Percentiles rank a stretch among this genome's conserved stretches.
Conservation (phyloP, 2,113 vertebrate species). For the Corythornis cristatus region DNA sequence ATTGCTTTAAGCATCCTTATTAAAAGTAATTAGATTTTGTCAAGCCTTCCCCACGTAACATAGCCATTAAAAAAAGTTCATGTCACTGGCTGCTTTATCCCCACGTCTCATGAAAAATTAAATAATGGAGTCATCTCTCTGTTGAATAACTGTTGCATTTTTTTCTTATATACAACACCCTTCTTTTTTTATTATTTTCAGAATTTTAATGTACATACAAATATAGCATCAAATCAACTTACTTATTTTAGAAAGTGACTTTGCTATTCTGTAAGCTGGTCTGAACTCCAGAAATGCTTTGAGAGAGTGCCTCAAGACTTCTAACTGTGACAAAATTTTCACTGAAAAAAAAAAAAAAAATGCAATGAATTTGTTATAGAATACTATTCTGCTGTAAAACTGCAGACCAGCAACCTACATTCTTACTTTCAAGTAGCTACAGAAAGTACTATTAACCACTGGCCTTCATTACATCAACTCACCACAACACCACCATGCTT, state of each 20-base stretch:
- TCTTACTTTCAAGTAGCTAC: background rate
- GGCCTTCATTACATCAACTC: background rate
- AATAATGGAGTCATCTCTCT: background rate
- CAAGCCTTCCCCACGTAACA: conserved; percentile 24
- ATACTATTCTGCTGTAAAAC: background rate
- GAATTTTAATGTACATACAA: conserved; percentile 26
- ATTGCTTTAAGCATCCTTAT: conserved; percentile 11
- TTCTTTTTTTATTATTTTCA: background rate
- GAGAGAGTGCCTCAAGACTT: conserved; percentile 60
- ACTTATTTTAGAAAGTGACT: conserved; percentile 69
- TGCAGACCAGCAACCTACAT: background rate
- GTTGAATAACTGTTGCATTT: background rate
- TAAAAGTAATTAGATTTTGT: conserved; percentile 44
- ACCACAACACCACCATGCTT: background rate
- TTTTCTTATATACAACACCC: background rate
- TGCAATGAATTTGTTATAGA: no score
- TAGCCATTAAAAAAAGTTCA: background rate
- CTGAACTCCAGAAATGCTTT: conserved; percentile 63
- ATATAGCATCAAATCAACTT: conserved; percentile 13
- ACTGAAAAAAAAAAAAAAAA: background rate
- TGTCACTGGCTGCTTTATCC: background rate
- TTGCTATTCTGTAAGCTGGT: conserved; percentile 61
- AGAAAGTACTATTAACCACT: background rate
- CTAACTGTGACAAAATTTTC: conserved; percentile 61
- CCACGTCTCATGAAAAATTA: background rate